These are phyloP conservation scores for Corythornis madagascariensis DNA, from an alignment of 2,113 vertebrate species.

Conservation along the genomic window DNA sequence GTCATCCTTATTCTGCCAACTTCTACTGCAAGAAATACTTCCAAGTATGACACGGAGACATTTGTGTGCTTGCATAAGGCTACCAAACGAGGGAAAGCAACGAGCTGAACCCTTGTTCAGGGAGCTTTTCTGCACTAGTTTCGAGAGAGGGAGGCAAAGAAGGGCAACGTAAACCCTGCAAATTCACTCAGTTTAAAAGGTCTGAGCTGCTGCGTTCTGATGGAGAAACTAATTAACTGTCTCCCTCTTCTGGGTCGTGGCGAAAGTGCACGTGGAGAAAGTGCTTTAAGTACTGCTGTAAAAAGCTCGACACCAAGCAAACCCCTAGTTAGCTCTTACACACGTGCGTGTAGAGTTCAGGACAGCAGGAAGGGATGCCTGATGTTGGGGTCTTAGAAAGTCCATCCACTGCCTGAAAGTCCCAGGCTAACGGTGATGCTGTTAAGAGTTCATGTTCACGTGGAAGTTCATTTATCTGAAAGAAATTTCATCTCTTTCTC, in stretches of 20 bases:
- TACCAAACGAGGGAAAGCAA: not conserved
- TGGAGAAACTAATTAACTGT: not conserved
- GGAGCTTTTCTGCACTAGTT: not conserved
- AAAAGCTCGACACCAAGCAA: not conserved
- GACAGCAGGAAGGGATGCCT: not conserved
- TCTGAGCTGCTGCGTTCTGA: not conserved
- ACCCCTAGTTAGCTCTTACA: not conserved
- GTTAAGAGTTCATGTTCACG: not conserved
- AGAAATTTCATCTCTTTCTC: not conserved
- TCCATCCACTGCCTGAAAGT: not conserved
- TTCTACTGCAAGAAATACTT: not conserved
- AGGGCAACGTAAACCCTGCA: not conserved
- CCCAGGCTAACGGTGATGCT: not conserved
- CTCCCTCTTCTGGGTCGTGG: conserved; percentile 48
- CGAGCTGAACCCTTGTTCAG: not conserved
- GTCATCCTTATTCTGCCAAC: not conserved
- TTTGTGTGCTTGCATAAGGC: not conserved
- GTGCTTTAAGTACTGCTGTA: not conserved
- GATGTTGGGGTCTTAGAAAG: fast-evolving
- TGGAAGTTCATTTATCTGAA: not conserved
- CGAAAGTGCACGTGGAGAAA: not conserved
- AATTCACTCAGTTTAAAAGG: not conserved
- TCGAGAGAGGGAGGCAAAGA: not conserved
- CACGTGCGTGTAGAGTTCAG: not conserved
- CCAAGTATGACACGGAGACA: not conserved